A percentile compares a stretch with the other conserved stretches of the same genome.
Conservation (phyloP, 2,888 invertebrate species). For the Dynastes maya region DNA sequence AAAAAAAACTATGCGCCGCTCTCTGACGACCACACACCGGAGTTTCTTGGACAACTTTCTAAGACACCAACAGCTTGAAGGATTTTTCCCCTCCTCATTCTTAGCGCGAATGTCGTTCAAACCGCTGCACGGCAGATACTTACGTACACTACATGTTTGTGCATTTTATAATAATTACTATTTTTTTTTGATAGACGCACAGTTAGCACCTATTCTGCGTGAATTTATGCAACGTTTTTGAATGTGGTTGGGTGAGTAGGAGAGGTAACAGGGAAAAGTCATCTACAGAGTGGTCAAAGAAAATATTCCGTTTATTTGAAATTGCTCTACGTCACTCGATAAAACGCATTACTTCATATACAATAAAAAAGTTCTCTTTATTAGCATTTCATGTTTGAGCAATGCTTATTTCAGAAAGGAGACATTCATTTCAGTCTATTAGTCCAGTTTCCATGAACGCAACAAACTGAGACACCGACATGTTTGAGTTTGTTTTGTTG, state of each 20-base stretch:
- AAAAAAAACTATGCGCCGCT: constrained; percentile 51
- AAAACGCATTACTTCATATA: too few species aligned
- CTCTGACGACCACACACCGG: constrained; percentile 49
- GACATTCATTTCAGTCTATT: too few species aligned
- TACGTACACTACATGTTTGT: constrained; percentile 24
- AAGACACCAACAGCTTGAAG: constrained; percentile 60
- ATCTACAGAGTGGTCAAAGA: too few species aligned
- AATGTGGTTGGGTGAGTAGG: not conserved
- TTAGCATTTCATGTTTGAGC: too few species aligned
- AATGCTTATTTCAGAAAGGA: too few species aligned
- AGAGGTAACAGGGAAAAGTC: too few species aligned
- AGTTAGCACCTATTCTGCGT: constrained; percentile 31
- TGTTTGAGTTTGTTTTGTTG: too few species aligned
- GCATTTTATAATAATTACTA: constrained; percentile 10
- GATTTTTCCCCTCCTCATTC: constrained; percentile 60
- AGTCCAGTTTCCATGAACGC: too few species aligned
- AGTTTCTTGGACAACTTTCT: constrained; percentile 62
- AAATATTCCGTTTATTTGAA: too few species aligned
- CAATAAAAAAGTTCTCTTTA: too few species aligned
- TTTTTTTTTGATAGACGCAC: constrained; percentile 26
- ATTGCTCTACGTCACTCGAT: too few species aligned
- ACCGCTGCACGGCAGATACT: not conserved
- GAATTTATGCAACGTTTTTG: constrained; percentile 44
- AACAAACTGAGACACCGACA: too few species aligned
- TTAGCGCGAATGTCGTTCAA: constrained; percentile 53